Evolutionary conservation across 2,113 vertebrate genomes (phyloP), one percentile per base, ranked within the genome.

Genomic region (Pseudorhombus dupliciocellatus): DNA sequence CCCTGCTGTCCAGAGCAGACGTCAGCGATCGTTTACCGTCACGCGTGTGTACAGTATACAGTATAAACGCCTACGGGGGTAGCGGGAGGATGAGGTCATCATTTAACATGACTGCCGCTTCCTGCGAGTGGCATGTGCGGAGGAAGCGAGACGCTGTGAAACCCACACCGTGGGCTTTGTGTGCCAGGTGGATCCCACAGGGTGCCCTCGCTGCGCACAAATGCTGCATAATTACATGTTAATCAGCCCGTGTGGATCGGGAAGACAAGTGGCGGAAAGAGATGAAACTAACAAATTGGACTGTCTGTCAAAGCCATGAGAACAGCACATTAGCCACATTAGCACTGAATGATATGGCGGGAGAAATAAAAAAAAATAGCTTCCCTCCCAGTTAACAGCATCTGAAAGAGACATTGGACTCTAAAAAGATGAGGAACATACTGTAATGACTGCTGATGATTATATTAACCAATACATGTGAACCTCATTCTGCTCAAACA

Each of bases 171-270:
- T 16, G 63, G 68, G 55, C 72, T 56, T 74, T 31, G 2, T 37
- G 28, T 34, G 75, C 88, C 89, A 88, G 84, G 86, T 87, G 79
- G 75, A 79, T 77, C 78, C 65, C 56, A 85, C 77, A 73, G 89
- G 61, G 87, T 46, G 44, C 67, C 66, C 82, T 76, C 52, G 74
- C 91, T 82, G 87, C 51, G 84, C 72, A 86, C 90, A 93, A 90
- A 91, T 91, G 90, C 78, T 81, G 73, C 70, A 60, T 81, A 90
- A 88, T 91, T 91, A 91, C 24, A 46, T 85, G 79, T 81, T 86
- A 87, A 92, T 90, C 77, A 89, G 80, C 67, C 70, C 26, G 63
- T 50, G 77, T 63, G 50, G 67, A 78, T 44, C 57, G 71, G 11
- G 69, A 78, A 73, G 37, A 53, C 46, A 12, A 68, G 63, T 46